These are phyloP conservation scores for Cryptoleucopteryx plumbea DNA, from an alignment of 2,113 vertebrate species.

Conservation along the genomic window DNA sequence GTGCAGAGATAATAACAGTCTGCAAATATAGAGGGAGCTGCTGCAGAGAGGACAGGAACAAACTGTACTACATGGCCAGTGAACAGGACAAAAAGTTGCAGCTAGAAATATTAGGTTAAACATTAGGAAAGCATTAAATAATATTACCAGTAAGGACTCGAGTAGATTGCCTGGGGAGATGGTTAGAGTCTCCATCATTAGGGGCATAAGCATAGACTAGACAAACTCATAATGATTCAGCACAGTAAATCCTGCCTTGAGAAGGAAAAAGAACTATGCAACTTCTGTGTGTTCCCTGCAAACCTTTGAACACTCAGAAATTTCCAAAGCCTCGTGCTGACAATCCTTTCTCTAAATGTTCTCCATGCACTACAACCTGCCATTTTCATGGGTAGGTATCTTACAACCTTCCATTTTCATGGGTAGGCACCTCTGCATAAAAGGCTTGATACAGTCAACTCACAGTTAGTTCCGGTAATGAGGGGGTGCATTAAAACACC, in stretches of 20 bases:
- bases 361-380: not conserved
- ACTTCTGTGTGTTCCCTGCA: not conserved
- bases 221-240: not conserved
- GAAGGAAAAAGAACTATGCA: not conserved
- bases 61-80: not conserved
- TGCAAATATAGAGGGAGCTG: not conserved
- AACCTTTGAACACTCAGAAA: not conserved
- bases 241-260: not conserved
- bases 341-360: not conserved
- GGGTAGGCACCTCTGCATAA: not conserved
- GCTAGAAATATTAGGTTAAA: not conserved
- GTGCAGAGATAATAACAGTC: not conserved
- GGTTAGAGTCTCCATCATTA: not conserved
- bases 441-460: not conserved
- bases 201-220: not conserved
- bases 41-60: not conserved
- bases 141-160: not conserved
- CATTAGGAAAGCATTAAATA: not conserved
- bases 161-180: not conserved
- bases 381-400: too few relatives aligned
- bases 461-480: not conserved
- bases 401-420: not conserved
- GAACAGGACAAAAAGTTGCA: not conserved
- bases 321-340: not conserved
- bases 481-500: not conserved